Evolutionary conservation across 2,888 invertebrate species (phyloP).

Genomic region (Hypercompe scribonia): DNA sequence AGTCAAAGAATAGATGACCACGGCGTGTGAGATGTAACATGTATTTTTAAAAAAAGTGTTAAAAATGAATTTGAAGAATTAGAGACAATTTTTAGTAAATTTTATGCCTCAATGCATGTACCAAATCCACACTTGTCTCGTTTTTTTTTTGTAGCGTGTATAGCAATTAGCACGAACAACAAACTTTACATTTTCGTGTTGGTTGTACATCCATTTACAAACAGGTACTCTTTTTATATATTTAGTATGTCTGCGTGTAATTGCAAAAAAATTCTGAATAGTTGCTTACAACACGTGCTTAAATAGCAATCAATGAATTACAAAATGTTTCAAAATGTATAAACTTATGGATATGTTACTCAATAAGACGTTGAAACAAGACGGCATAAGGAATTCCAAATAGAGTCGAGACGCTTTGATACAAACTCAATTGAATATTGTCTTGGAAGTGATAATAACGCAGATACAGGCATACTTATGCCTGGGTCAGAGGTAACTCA

Average conservation of each 20-base stretch:
- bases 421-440: neutral
- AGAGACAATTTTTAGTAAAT: too few relatives aligned
- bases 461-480: too few relatives aligned
- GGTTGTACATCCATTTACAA: neutral
- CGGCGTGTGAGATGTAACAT: too few relatives aligned
- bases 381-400: neutral
- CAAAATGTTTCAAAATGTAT: neutral
- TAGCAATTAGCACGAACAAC: too few relatives aligned
- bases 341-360: neutral
- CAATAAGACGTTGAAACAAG: neutral
- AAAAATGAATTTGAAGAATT: too few relatives aligned
- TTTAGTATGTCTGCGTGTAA: neutral
- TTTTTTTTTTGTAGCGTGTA: too few relatives aligned
- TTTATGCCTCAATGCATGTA: too few relatives aligned
- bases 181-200: neutral
- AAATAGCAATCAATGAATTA: neutral
- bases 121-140: too few relatives aligned
- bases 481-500: too few relatives aligned
- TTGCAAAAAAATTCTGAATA: neutral
- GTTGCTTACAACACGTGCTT: neutral
- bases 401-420: neutral
- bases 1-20: too few relatives aligned
- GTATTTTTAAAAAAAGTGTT: too few relatives aligned
- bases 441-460: neutral
- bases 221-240: neutral